Base-by-base conservation (phyloP, 2,888 invertebrate genomes). In the Cephus spinipes region DNA sequence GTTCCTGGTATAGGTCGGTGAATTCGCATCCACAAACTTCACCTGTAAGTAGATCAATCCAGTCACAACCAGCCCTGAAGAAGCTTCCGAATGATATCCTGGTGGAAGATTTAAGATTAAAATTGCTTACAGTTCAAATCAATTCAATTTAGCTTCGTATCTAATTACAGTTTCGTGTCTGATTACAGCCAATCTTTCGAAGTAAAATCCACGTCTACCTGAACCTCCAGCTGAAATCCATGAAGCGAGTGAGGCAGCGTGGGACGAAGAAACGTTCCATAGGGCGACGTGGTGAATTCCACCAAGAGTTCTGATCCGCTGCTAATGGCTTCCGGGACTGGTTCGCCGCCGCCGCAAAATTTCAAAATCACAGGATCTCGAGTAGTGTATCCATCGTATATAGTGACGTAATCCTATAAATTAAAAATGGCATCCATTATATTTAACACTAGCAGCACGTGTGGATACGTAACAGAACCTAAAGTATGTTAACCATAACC, bases 221-320 rank as follows among this genome's bases (percentile, higher is more conserved):
- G 95, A 82, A 97, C 96, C 93, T 98, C 97, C 76, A 98, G 93
- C 89, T 97, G 97, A 92, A 98, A 98, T 83, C 97, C 97, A 90
- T 97, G 96, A 74, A 98, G 93, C 3, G 96, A 95, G 90, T 96
- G 95, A 73, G 94, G 93, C 35, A 96, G 95, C 30, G 95, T 94
- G 4, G 97, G 96, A 90, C 96, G 96, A 84, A 97, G 93, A 92
- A 97, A 97, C 83, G 97, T 97, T 83, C 97, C 97, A 90, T 95
- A 97, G 11, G 97, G 96, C 32, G 97, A 97, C 73, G 97, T 97
- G 80, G 96, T 96, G 91, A 98, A 97, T 92, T 97, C 97, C 36
- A 98, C 97, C 83, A 98, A 93, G 85, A 98, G 93, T 92, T 97
- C 97, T 80, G 97, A 96, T 0, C 97, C 97, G 89, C 97, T 97